Evolutionary conservation across 1,140 invertebrate species (phyloP), one percentile per base, ranked within the genome.

Genomic region (Drosophila yakuba): DNA sequence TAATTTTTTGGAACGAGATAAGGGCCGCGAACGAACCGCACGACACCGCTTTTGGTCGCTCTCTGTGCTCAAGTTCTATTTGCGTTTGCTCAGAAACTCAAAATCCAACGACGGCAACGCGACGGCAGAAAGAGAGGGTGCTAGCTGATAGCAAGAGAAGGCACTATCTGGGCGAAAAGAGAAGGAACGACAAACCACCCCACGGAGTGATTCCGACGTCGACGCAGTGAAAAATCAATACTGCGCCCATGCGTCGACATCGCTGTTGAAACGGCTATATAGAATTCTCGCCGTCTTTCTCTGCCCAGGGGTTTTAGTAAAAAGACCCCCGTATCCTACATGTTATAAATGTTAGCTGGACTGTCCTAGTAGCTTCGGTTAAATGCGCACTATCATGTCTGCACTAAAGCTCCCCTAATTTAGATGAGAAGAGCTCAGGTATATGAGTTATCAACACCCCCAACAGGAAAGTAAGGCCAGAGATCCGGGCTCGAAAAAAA

Each of bases 201-300:
- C 89, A 91, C 69, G 78, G 89, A 91, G 82, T 89, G 89, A 78
- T 68, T 68, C 61, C 64, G 64, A 80, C 82, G 82, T 78, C 82
- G 82, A 86, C 82, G 78, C 82, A 86, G 78, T 75, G 76, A 91
- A 91, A 91, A 91, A 91, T 91, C 89, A 91, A 91, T 91, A 91
- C 85, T 90, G 89, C 84, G 84, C 84, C 81, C 86, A 91, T 91
- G 89, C 89, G 89, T 91, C 89, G 76, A 89, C 68, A 63, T 79
- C 61, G 77, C 57, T 59, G 67, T 44, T 69, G 69, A 73, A 45
- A 75, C 25, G 50, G 35, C 14, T 35, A 64, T 71, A 72, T 38
- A 62, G 38, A 47, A 20, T 44, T 32, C 45, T 17, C 14, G 38
- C 8, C 15, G 11, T 35, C 11, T 35, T 17, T 14, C 23, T 48